Base-by-base conservation (phyloP, 2,888 invertebrate species). In the Leptinotarsa peninsularis region DNA sequence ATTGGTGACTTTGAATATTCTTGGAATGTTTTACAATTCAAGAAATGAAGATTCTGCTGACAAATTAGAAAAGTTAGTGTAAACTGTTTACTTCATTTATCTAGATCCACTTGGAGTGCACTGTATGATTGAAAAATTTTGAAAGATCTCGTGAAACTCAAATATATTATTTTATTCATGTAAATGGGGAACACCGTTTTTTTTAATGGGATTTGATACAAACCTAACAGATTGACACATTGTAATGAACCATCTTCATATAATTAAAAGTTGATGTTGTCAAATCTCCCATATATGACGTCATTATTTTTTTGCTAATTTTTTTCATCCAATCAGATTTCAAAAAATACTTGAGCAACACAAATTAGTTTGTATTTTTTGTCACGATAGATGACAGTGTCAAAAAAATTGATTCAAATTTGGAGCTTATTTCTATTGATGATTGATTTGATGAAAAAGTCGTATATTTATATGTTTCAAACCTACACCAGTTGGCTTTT, bases 361-460 rank as follows among this genome's bases (percentile, higher is more conserved):
- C 43, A 43, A 10, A 3, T 10, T 43, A 43, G 10, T 43, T 43
- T 43, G 43, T 10, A 43, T 43, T 43, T 43, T 43, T 43, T 43
- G 43, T 43, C 43, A 10, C 0, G 43, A 43, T 13, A 3, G 10
- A 43, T 43, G 43, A 13, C 1, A 10, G 10, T 10, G 10, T 10
- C 10, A 43, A 43, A 43, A 33, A 43, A 43, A 43, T 3, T 13
- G 0, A 10, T 43, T n/a, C 17, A 52, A 52, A 15, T 52, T 52
- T 52, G 15, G n/a, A 52, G 14, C 4, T 52, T 52, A 52, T 52
- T 56, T 56, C 13, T 18, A 58, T 21, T 18, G 21, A 4, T 58
- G n/a, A 63, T 33, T 17, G 63, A 63, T 63, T 63, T 33, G 63
- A n/a, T 63, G 63, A 33, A 63, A 43, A 63, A 63, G 4, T 17